Percentiles rank a stretch among this genome's conserved stretches.
phyloP scores from a whole-genome alignment of 2,797 vertebrate species.

The Silurus lanzhouensis region DNA sequence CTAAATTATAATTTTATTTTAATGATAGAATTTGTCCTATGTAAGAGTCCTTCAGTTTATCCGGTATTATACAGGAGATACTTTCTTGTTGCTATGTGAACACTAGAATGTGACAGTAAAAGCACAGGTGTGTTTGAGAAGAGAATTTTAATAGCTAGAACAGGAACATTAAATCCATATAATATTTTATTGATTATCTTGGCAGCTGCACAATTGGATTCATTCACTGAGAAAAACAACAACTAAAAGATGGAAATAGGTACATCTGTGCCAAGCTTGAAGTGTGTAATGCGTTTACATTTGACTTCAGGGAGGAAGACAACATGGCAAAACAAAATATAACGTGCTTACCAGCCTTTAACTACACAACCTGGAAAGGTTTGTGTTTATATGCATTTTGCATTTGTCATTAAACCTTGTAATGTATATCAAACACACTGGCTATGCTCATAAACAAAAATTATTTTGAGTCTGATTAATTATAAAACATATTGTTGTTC shows the following conservation, averaged over 20 bases:
- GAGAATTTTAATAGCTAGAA: constrained; percentile 2
- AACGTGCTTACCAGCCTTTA: neutral
- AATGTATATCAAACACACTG: neutral
- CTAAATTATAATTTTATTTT: neutral
- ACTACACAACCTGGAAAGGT: neutral
- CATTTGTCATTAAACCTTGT: neutral
- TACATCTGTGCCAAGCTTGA: neutral
- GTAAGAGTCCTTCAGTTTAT: neutral
- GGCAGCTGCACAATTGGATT: neutral
- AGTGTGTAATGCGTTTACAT: neutral
- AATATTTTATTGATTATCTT: neutral
- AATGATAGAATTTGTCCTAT: neutral
- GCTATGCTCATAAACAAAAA: neutral
- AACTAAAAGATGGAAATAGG: neutral
- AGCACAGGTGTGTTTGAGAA: neutral
- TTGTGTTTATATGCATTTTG: neutral
- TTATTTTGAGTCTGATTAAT: neutral
- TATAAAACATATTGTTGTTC: neutral
- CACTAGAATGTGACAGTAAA: neutral
- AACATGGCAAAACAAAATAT: neutral
- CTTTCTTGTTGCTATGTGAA: constrained; percentile 14
- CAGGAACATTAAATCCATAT: neutral
- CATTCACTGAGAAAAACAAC: neutral
- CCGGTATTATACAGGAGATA: neutral
- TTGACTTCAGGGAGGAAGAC: neutral